Evolutionary conservation across 2,888 invertebrate genomes (phyloP).

Genomic region (Harpagoxenus sublaevis): DNA sequence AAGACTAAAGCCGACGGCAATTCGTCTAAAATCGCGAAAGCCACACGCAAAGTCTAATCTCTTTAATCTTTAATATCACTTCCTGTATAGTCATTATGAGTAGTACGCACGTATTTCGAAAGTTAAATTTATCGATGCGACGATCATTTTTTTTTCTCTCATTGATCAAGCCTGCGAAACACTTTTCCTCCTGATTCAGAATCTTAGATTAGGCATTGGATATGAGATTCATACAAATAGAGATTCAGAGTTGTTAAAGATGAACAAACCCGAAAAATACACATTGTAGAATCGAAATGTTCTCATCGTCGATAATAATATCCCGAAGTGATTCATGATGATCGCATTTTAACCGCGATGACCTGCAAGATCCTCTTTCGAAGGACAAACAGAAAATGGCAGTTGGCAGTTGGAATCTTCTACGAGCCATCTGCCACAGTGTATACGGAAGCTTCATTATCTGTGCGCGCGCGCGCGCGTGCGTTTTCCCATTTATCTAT

Average conservation of each 20-base stretch:
- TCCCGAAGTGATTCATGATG: conserved; percentile 6
- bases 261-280: neutral
- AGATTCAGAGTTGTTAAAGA: neutral
- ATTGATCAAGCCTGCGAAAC: neutral
- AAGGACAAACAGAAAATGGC: conserved; percentile 10
- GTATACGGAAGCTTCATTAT: conserved; percentile 49
- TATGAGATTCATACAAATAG: neutral
- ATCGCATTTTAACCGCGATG: conserved; percentile 2
- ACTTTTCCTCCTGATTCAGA: neutral
- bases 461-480: conserved; percentile 24
- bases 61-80: conserved; percentile 32
- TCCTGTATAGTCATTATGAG: conserved; percentile 17
- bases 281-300: neutral
- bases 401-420: conserved; percentile 1
- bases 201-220: neutral
- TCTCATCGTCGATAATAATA: neutral
- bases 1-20: conserved; percentile 6
- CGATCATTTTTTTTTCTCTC: conserved; percentile 7
- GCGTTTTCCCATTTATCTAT: conserved; percentile 48
- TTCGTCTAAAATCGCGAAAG: conserved; percentile 30
- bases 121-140: conserved; percentile 33
- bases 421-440: conserved; percentile 19
- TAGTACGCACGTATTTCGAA: neutral
- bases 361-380: neutral
- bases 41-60: conserved; percentile 16